Base-by-base conservation (phyloP, 2,797 vertebrate species). In the Micrastur ruficollis region DNA sequence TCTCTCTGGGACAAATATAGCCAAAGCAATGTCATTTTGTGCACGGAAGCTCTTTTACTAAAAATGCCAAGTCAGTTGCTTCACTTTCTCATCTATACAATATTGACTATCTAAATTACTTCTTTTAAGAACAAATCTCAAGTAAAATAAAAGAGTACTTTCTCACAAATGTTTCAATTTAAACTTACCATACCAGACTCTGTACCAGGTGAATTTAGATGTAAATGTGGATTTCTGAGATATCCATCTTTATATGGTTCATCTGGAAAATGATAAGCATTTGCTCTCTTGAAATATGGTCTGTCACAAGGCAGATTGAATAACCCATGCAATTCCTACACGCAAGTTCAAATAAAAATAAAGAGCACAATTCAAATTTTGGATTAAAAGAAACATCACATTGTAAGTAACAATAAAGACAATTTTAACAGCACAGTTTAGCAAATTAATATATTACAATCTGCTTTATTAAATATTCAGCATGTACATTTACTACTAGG, bases 231-330 rank as follows among this genome's bases (percentile, higher is more conserved):
- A 93, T 99, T 99, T 96, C 99, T 98, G 87, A 99, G 98, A 97
- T 99, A 99, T 6, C 99, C 99, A 46, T 99, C 99, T 98, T 98
- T 99, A 97, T 99, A 99, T 6, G 98, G 97, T 78, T 99, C 99
- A 95, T 98, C 98, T 65, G 99, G 98, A 95, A 99, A 99, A 97
- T 98, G 99, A 95, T 99, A 99, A 80, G 98, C 98, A 85, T 99
- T 99, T 87, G 98, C 98, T 96, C 99, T 99, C 98, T 97, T 99
- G 95, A 99, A 98, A 97, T 98, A 99, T 2, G 99, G 99, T 95
- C 98, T 98, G 97, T 99, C 98, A 50, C 98, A 97, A 74, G 98
- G 98, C 42, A 99, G 98, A 65, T 92, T 97, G 97, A 98, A 99
- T 89, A 97, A 97, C 52, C 96, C 96, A 92, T 99, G 99, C 90